Percentiles rank a stretch among this genome's conserved stretches.
Evolutionary conservation across 2,113 vertebrate genomes (phyloP).

Genomic region (Herpetotheres cachinnans): DNA sequence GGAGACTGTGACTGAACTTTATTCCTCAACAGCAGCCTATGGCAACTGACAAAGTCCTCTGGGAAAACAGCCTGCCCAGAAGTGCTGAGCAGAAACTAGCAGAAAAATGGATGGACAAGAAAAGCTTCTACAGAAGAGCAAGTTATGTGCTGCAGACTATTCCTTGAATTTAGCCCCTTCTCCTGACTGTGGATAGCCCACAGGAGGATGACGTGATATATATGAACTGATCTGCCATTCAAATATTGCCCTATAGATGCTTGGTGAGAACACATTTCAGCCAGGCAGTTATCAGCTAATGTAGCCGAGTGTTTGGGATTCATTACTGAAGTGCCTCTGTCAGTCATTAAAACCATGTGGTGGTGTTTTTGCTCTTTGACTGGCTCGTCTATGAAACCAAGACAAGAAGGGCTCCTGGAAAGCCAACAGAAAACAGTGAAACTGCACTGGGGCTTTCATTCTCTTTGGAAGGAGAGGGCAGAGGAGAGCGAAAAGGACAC

Average conservation of each 20-base stretch:
- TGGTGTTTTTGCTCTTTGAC: background rate
- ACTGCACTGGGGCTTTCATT: background rate
- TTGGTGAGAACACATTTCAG: background rate
- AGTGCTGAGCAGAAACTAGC: background rate
- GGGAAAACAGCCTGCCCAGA: background rate
- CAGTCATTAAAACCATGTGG: background rate
- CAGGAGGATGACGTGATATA: background rate
- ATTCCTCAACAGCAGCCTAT: background rate
- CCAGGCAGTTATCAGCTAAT: background rate
- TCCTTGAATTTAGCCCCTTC: background rate
- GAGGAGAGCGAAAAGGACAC: background rate
- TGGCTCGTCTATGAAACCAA: background rate
- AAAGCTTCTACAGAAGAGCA: background rate
- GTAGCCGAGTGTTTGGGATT: background rate
- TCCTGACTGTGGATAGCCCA: background rate
- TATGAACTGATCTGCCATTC: background rate
- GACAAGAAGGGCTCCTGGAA: background rate
- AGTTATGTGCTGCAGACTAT: background rate
- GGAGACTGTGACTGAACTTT: conserved; percentile 1
- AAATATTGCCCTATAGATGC: background rate
- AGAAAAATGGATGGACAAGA: background rate
- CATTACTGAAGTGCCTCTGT: background rate
- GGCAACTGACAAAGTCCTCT: background rate
- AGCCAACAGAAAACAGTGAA: background rate
- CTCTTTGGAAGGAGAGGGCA: background rate